phyloP scores from a whole-genome alignment of 1,140 invertebrate genomes.

The Phenacoccus solenopsis region DNA sequence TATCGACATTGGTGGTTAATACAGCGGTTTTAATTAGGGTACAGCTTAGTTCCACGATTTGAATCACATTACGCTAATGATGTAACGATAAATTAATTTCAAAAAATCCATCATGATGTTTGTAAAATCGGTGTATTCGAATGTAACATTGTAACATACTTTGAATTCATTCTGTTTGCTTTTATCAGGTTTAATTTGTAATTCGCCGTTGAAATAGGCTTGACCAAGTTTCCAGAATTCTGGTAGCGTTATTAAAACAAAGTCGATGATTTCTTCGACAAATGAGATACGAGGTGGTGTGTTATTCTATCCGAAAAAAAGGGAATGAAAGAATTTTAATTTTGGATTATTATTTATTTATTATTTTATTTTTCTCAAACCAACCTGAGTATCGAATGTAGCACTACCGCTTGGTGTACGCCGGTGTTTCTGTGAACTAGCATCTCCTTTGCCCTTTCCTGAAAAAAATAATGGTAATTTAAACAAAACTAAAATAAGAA shows the following conservation, averaged over 20 bases:
- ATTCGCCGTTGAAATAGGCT: constrained; percentile 73
- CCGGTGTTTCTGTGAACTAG: constrained; percentile 23
- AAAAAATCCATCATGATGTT: background rate
- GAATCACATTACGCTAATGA: constrained; percentile 42
- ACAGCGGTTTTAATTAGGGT: constrained; percentile 49
- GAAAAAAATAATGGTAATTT: background rate
- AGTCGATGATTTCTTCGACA: constrained; percentile 57
- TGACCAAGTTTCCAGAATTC: constrained; percentile 83
- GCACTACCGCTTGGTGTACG: constrained; percentile 23
- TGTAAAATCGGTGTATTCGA: background rate
- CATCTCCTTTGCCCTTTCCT: constrained; percentile 20
- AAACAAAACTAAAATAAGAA: too few species aligned
- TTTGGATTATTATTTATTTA: background rate
- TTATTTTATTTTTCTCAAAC: too few species aligned
- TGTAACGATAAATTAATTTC: background rate
- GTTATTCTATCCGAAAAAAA: too few species aligned
- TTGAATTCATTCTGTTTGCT: constrained; percentile 58
- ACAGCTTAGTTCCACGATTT: constrained; percentile 50
- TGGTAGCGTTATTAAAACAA: constrained; percentile 55
- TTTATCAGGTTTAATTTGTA: constrained; percentile 54
- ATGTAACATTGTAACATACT: constrained; percentile 36
- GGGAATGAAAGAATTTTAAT: too few species aligned
- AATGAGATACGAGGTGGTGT: constrained; percentile 44
- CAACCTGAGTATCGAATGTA: constrained; percentile 18
- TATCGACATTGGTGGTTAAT: constrained; percentile 43